Conservation (phyloP, 2,888 invertebrate species). For the Lissonota sp. region DNA sequence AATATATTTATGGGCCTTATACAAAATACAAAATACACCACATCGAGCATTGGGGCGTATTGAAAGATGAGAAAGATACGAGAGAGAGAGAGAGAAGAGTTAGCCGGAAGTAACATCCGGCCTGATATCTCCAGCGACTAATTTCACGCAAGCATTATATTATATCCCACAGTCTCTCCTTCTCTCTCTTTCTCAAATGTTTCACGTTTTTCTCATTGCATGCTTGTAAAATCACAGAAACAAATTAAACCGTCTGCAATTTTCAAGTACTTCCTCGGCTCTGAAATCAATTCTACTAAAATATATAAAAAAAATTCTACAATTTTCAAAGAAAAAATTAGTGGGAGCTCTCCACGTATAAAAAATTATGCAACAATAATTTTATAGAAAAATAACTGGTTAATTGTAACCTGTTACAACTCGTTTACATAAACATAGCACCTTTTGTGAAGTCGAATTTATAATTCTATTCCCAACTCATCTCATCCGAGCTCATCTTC, state of each 20-base stretch:
- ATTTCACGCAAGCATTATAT: constrained; percentile 52
- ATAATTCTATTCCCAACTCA: no score
- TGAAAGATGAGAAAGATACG: constrained; percentile 35
- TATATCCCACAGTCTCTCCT: constrained; percentile 10
- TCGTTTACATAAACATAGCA: no score
- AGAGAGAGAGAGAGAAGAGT: constrained; percentile 27
- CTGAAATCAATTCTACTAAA: not conserved
- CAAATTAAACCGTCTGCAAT: not conserved
- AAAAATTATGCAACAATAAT: not conserved
- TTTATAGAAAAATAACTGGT: no score
- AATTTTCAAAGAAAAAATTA: not conserved
- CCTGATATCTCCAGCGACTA: constrained; percentile 58
- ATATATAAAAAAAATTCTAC: not conserved
- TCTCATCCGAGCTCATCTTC: no score
- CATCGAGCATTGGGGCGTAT: constrained; percentile 57
- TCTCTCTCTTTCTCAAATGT: constrained; percentile 36
- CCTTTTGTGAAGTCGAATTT: no score
- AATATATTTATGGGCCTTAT: no score
- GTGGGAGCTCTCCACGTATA: not conserved
- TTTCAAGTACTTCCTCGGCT: no score
- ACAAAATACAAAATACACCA: constrained; percentile 33
- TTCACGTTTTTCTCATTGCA: constrained; percentile 17
- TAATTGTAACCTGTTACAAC: no score
- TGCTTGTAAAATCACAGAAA: not conserved
- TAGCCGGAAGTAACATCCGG: constrained; percentile 63